Base-by-base conservation (phyloP, 30 jellyfish, hydroid and myxozoan genomes). In the Aurelia aurita region DNA sequence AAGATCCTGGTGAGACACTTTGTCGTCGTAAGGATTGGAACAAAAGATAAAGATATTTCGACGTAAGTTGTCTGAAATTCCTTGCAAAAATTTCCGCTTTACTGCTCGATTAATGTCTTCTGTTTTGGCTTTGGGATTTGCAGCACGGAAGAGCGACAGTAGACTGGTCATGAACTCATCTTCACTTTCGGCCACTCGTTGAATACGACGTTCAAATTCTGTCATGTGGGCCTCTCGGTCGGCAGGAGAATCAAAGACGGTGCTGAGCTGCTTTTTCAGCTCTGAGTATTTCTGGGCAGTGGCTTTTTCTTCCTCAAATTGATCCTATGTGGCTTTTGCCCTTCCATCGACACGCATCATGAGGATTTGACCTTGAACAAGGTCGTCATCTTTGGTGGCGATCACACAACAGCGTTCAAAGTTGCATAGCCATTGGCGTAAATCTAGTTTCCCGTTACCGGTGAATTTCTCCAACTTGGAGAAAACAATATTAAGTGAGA, bases 1-100 rank as follows among this genome's bases (percentile, higher is more conserved):
- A 51, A 74, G 55, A 35, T 21, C 74, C 35, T 74, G 78, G 86
- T 74, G 72, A 47, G 86, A 74, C 15, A 51, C 55, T 27, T 47
- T 74, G 19, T 74, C 46, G 22, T 74, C 74, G 28, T 47, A 74
- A 25, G 79, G 86, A 43, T 49, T 25, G 25, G 46, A 26, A 47
- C 51, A 57, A 76, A 51, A 74, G 25, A 47, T 74, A 53, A 47
- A 74, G 74, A 74, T 53, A 28, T 43, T 74, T 19, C 47, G 78
- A n/a, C 78, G 74, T 51, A 74, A 74, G 74, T 46, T 47, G 11
- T 74, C 74, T 51, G 74, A 57, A 57, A 44, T 44, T 20, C 74
- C 74, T 27, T 47, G 86, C 26, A 74, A 44, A 35, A 74, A 58
- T 74, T 74, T 25, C 29, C 77, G 51, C 55, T 51, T 74, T 19